phyloP scores from a whole-genome alignment of 2,888 invertebrate genomes.

The Dryomyza anilis region DNA sequence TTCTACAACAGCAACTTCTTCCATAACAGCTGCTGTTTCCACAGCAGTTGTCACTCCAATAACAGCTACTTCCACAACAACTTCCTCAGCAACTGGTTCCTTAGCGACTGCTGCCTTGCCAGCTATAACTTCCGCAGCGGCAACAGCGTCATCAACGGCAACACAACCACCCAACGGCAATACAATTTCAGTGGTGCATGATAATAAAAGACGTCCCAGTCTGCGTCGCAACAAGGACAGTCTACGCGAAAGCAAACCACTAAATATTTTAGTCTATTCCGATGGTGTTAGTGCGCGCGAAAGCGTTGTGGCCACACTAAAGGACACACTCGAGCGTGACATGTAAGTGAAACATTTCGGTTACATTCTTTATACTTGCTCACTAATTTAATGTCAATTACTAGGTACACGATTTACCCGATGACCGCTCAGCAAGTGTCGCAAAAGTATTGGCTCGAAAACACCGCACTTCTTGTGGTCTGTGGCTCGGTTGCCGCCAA shows the following conservation, averaged over 20 bases:
- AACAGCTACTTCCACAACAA: not conserved
- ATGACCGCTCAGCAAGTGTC: slow-evolving; percentile 61
- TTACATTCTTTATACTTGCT: slow-evolving; percentile 33
- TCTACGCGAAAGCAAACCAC: slow-evolving; percentile 68
- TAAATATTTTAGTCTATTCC: slow-evolving; percentile 81
- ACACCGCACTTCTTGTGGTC: slow-evolving; percentile 74
- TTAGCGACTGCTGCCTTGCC: not conserved
- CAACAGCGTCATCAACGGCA: not conserved
- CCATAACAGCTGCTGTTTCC: not conserved
- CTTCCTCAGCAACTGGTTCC: not conserved
- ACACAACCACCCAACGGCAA: slow-evolving; percentile 15
- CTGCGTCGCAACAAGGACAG: slow-evolving; percentile 55
- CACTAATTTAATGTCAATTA: slow-evolving; percentile 21
- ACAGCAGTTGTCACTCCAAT: not conserved
- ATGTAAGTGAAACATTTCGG: slow-evolving; percentile 63
- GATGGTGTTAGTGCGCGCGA: slow-evolving; percentile 77
- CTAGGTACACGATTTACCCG: slow-evolving; percentile 70
- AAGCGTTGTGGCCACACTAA: slow-evolving; percentile 73
- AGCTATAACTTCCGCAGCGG: not conserved
- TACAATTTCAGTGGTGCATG: slow-evolving; percentile 35
- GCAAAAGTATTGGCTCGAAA: slow-evolving; percentile 62
- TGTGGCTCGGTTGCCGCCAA: slow-evolving; percentile 75
- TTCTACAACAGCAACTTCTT: not conserved
- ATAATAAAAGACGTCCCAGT: slow-evolving; percentile 46
- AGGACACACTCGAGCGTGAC: slow-evolving; percentile 72